Evolutionary conservation across 2,888 invertebrate genomes (phyloP), one percentile per base, ranked within the genome.

Genomic region (Sesamia inferens): DNA sequence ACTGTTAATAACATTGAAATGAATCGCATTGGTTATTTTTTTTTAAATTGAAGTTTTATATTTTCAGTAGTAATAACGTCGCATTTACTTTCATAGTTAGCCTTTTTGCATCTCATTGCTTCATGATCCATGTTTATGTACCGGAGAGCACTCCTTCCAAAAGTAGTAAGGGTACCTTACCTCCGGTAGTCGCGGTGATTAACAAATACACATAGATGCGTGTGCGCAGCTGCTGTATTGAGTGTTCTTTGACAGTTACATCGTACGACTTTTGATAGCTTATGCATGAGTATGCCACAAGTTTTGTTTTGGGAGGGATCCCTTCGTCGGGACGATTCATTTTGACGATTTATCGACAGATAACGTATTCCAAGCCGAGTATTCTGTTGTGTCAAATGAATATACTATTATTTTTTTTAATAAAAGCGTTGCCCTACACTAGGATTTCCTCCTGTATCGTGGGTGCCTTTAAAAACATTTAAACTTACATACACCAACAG

Each of bases 131-230:
- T 39, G 31, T 22, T 22, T 14, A 31, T 31, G 31, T 31, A 31
- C 31, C 31, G 31, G 31, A 31, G 14, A 58, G 14, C 62, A 42
- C 19, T 64, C 54, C 13, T 22, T 42, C 31, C 31, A 31, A 31
- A 31, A 31, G 31, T 31, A 31, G 31, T 31, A 31, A 31, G 31
- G 31, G 31, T 31, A 31, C 31, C 31, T 31, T 14, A 42, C 58
- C 61, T 11, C 16, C 24, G 16, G n/a, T 4, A 8, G 42, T 54
- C 16, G 42, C 5, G 24, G 69, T 57, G 77, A 65, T 75, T 70
- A 78, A 61, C 71, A 66, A 51, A 69, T 58, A 47, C 67, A 58
- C 67, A 44, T 16, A 84, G 57, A 74, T 61, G 69, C 63, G 66
- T 62, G 48, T 11, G 55, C 59, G 68, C 61, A 48, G 54, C 58